Base-by-base conservation (phyloP, 2,113 vertebrate species). In the Vimba vimba region DNA sequence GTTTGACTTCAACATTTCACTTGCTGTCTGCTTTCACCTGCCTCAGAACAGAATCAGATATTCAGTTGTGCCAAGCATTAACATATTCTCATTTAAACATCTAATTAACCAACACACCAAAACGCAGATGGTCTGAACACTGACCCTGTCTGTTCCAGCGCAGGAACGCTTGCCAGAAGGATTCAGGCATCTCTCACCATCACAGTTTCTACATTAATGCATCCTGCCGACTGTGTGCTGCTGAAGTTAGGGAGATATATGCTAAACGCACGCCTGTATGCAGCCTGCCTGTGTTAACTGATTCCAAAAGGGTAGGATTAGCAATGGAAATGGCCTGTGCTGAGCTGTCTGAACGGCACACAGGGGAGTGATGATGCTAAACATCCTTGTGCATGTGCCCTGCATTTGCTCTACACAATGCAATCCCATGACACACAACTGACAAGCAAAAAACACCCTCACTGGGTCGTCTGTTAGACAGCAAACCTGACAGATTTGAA, bases 321-420 rank as follows among this genome's bases (percentile, higher is more conserved):
- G 91, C 87, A 91, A 90, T 93, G 92, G 90, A 91, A 95, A 92
- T 92, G 89, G 78, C 92, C 87, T 84, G 39, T 90, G 90, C 79
- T 55, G 86, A 25, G 76, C 90, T 47, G 86, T 86, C 84, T 89
- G 80, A 91, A 91, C 85, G 84, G 87, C 71, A 86, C 92, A 85
- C 77, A 36, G 33, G 91, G 87, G 94, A 94, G 86, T 45, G 87
- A 89, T 4, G 0, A 88, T 92, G 89, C 85, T 91, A 74, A 91
- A 91, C 89, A 91, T 43, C 21, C 11, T 82, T 82, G 86, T 60
- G 77, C 79, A 45, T n/a, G 79, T 9, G 66, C 85, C 82, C 88
- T 76, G 77, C 74, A 45, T 80, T 83, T 55, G 36, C 69, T 69
- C 59, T 45, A 76, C 25, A 88, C 83, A 88, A 81, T 89, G 79